Evolutionary conservation across 2,888 invertebrate species (phyloP).

Genomic region (Drosophila leonis): DNA sequence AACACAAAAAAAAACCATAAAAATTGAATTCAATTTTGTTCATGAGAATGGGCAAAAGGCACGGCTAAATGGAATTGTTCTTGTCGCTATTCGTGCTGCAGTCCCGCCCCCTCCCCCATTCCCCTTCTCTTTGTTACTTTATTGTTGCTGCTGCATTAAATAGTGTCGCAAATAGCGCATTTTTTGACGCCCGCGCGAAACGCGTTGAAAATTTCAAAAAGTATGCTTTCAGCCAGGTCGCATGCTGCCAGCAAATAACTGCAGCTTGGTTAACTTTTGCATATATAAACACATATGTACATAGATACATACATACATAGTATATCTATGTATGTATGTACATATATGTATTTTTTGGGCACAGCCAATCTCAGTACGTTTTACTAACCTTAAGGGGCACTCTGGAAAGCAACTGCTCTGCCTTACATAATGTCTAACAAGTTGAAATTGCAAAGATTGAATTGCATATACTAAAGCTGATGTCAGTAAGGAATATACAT

Average conservation of each 20-base stretch:
- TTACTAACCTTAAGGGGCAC: not conserved
- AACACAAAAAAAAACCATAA: slow-evolving; percentile 30
- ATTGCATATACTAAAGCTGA: no score
- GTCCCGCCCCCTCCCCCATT: not conserved
- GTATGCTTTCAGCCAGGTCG: slow-evolving; percentile 38
- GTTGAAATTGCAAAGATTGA: no score
- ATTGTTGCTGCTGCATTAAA: slow-evolving; percentile 44
- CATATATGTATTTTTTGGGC: not conserved
- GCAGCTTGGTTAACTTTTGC: slow-evolving; percentile 15
- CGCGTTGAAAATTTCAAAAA: slow-evolving; percentile 16
- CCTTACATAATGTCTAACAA: no score
- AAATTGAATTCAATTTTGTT: slow-evolving; percentile 68
- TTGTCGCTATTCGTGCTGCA: slow-evolving; percentile 16
- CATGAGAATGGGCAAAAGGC: slow-evolving; percentile 31
- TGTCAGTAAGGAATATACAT: no score
- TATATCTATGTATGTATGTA: not conserved
- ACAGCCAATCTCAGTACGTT: not conserved
- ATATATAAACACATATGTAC: not conserved
- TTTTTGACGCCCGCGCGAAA: slow-evolving; percentile 54
- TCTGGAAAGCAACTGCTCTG: not conserved
- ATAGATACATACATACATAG: no score
- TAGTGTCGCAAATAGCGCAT: slow-evolving; percentile 69
- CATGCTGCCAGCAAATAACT: slow-evolving; percentile 33
- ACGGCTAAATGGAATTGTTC: slow-evolving; percentile 34
- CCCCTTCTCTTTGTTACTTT: not conserved